A percentile compares a stretch with the other conserved stretches of the same genome.
These are phyloP conservation scores for Sebastes hopkinsi DNA, from an alignment of 2,797 vertebrate species.

Conservation along the genomic window DNA sequence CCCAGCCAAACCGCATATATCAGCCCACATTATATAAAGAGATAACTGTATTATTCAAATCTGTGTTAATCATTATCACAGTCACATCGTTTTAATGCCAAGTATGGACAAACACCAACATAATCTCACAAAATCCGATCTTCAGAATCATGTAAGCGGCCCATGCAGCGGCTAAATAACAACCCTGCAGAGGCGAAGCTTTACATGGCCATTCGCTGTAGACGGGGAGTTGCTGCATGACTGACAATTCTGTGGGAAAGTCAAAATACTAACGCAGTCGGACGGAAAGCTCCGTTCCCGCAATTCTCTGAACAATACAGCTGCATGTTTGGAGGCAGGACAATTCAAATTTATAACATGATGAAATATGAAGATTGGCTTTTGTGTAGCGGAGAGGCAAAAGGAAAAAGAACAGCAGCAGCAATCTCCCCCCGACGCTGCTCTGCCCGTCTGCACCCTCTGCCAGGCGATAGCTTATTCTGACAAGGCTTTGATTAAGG, in stretches of 20 bases:
- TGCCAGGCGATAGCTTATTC: constrained; percentile 29
- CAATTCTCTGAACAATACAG: constrained; percentile 57
- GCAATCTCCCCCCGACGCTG: constrained; percentile 18
- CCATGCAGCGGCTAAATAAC: constrained; percentile 49
- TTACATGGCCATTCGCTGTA: constrained; percentile 62
- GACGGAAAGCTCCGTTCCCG: constrained; percentile 52
- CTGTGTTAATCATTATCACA: constrained; percentile 12
- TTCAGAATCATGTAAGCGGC: constrained; percentile 45
- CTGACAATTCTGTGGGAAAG: constrained; percentile 64
- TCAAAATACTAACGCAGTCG: constrained; percentile 51
- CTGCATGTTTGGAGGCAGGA: constrained; percentile 52
- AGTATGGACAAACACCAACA: constrained; percentile 52
- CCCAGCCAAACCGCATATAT: constrained; percentile 33
- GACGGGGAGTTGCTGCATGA: constrained; percentile 57
- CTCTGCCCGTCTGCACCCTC: constrained; percentile 18
- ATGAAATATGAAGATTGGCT: constrained; percentile 68
- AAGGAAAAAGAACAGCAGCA: constrained; percentile 11
- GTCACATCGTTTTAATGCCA: constrained; percentile 35
- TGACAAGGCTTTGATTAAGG: constrained; percentile 61
- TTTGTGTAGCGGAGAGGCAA: constrained; percentile 52
- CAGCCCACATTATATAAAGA: constrained; percentile 12
- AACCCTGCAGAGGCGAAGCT: constrained; percentile 48
- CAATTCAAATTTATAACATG: constrained; percentile 63
- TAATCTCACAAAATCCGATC: constrained; percentile 63
- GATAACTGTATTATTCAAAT: constrained; percentile 48